A percentile compares a stretch with the other conserved stretches of the same genome.
Conservation (phyloP, 2,797 vertebrate genomes). For the Chrysocyon brachyurus region DNA sequence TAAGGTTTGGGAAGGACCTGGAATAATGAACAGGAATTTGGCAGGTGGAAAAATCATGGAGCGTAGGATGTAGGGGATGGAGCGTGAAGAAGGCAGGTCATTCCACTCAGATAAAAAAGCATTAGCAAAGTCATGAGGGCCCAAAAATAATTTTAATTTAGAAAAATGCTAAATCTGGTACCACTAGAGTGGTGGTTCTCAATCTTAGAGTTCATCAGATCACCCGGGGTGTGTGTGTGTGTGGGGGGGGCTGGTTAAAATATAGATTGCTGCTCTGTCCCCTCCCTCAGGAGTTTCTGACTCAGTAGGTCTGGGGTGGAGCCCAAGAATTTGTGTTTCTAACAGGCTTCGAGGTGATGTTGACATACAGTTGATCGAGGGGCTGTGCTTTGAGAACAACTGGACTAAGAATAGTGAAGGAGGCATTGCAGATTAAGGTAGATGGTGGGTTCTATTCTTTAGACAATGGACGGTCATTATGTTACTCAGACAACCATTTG, state of each 20-base stretch:
- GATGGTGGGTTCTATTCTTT: not conserved
- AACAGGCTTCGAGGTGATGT: not conserved
- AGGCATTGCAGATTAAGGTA: not conserved
- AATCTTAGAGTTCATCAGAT: not conserved
- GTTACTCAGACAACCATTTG: not conserved
- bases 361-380: not conserved
- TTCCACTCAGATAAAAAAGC: not conserved
- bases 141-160: not conserved
- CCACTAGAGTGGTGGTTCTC: not conserved
- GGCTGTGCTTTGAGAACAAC: not conserved
- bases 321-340: not conserved
- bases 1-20: not conserved
- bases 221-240: too few relatives aligned
- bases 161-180: not conserved
- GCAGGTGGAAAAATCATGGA: not conserved
- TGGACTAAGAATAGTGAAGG: not conserved
- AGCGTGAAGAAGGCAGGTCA: too few relatives aligned
- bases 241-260: not conserved
- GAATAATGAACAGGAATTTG: not conserved
- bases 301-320: not conserved
- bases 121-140: not conserved
- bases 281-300: not conserved
- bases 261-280: fast-evolving
- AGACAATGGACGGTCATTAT: not conserved
- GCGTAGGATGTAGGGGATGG: not conserved